Conservation (phyloP, 2,113 vertebrate genomes). For the Gymnorhina tibicen region DNA sequence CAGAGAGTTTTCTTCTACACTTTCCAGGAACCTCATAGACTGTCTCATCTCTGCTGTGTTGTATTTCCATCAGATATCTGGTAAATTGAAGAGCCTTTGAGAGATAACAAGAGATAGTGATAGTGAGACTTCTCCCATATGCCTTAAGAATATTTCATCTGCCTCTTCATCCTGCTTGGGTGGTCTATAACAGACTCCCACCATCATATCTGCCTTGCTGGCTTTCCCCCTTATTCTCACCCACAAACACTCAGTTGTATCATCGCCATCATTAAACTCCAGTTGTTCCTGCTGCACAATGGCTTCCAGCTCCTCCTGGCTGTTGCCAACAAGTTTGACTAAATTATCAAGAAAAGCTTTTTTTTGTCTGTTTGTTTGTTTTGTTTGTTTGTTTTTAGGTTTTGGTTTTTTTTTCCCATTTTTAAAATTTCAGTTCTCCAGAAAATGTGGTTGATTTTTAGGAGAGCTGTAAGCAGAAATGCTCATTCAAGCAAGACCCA, state of each 20-base stretch:
- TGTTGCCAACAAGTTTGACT: background rate
- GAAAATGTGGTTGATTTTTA: background rate
- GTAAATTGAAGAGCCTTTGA: background rate
- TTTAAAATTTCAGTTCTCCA: background rate
- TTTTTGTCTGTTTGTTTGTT: background rate
- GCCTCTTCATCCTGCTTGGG: background rate
- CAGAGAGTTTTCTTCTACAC: background rate
- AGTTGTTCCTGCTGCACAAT: background rate
- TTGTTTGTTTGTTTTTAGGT: background rate
- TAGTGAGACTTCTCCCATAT: background rate
- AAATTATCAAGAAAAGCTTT: background rate
- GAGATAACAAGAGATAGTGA: background rate
- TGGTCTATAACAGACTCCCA: background rate
- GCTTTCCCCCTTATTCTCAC: background rate
- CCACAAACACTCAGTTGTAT: background rate
- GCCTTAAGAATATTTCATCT: background rate
- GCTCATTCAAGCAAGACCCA: background rate
- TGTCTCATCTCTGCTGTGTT: background rate
- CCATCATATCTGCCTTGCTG: background rate
- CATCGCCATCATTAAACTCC: background rate
- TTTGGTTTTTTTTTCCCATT: background rate
- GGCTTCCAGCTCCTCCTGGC: background rate
- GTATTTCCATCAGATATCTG: background rate
- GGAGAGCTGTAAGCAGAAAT: background rate
- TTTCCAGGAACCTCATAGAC: background rate